A percentile compares a stretch with the other conserved stretches of the same genome.
Evolutionary conservation across 1,140 invertebrate genomes (phyloP).

Genomic region (Drosophila pachea): DNA sequence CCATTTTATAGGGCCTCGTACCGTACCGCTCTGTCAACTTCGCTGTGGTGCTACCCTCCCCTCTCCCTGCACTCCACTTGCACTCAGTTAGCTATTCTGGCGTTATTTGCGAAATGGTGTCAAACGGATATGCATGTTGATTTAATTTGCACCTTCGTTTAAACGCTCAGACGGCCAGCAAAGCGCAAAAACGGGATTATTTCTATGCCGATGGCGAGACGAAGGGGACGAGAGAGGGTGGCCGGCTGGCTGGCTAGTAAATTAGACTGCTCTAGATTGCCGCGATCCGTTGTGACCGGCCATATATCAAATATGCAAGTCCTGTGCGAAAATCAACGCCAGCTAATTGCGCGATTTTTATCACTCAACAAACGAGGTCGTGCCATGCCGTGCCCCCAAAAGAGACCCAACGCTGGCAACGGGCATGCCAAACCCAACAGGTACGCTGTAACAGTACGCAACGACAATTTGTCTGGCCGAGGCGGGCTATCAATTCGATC

Average conservation of each 20-base stretch:
- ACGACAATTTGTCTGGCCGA: too few relatives aligned
- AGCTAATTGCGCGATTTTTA: conserved; percentile 74
- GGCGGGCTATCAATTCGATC: too few relatives aligned
- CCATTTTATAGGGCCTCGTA: conserved; percentile 43
- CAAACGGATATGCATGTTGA: conserved; percentile 77
- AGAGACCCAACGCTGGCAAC: background rate
- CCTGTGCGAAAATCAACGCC: conserved; percentile 73
- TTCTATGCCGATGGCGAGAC: conserved; percentile 38
- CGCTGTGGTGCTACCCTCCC: conserved; percentile 2
- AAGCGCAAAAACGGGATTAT: conserved; percentile 57
- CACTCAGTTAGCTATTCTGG: conserved; percentile 11
- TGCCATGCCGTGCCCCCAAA: conserved; percentile 25
- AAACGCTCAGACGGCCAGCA: conserved; percentile 48
- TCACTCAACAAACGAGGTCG: conserved; percentile 64
- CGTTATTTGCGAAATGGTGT: conserved; percentile 67
- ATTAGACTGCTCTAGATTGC: conserved; percentile 63
- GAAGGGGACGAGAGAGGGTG: too few relatives aligned
- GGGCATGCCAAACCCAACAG: background rate
- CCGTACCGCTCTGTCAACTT: background rate
- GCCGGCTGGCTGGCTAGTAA: too few relatives aligned
- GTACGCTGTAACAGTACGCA: background rate
- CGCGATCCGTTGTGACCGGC: background rate
- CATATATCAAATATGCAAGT: conserved; percentile 45
- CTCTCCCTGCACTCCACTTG: background rate
- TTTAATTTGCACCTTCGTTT: conserved; percentile 76